Evolutionary conservation across 2,113 vertebrate genomes (phyloP).

Genomic region (Hypanus sabinus): DNA sequence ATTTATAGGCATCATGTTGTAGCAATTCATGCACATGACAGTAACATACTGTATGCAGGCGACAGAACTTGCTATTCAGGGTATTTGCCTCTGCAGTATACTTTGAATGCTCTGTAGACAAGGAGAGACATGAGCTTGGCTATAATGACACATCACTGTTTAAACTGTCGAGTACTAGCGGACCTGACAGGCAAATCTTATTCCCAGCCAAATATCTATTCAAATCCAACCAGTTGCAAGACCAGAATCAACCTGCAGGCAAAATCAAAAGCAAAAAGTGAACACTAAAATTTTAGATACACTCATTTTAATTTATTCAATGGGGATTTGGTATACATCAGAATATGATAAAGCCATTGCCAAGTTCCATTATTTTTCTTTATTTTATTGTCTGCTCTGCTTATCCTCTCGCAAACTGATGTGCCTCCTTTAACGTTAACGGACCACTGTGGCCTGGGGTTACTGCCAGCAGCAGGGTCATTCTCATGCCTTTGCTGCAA

Average conservation of each 20-base stretch:
- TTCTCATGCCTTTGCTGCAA: too few relatives aligned
- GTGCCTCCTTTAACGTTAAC: not conserved
- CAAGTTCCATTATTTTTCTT: not conserved
- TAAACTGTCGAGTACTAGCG: not conserved
- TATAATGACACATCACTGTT: conserved; percentile 31
- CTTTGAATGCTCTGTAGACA: conserved; percentile 8
- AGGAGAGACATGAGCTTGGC: conserved; percentile 6
- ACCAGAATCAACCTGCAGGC: not conserved
- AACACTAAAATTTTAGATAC: not conserved
- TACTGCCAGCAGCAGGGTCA: not conserved
- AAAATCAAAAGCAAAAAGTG: not conserved
- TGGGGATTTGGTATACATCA: not conserved
- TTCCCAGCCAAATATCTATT: not conserved
- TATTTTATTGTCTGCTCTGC: not conserved
- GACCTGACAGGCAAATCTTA: not conserved
- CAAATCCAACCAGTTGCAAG: not conserved
- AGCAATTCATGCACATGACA: conserved; percentile 20
- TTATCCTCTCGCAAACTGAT: not conserved
- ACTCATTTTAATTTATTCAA: conserved; percentile 12
- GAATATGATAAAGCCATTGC: not conserved
- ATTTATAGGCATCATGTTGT: conserved; percentile 23
- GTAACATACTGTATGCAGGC: conserved; percentile 9
- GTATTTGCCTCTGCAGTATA: not conserved
- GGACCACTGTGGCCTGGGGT: not conserved
- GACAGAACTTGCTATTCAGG: not conserved